Evolutionary conservation across 2,797 vertebrate species (phyloP).

Genomic region (Rhinichthys osculus): DNA sequence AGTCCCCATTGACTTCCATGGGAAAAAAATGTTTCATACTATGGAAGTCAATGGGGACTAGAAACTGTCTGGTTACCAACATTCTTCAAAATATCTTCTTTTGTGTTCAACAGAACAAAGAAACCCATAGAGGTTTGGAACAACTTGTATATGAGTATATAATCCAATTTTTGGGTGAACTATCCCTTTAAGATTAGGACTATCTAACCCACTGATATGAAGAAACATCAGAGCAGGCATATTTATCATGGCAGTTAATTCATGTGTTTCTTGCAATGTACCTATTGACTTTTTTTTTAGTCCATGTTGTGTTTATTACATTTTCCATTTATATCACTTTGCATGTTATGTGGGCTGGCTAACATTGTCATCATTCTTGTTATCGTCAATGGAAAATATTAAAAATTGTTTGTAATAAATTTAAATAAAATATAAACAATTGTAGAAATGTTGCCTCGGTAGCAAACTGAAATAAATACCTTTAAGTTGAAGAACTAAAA

Average conservation of each 20-base stretch:
- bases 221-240: neutral
- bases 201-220: conserved; percentile 2
- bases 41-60: neutral
- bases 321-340: neutral
- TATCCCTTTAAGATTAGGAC: neutral
- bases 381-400: neutral
- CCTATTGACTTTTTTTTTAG: neutral
- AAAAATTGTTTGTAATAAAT: too few relatives aligned
- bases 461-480: neutral
- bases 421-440: too few relatives aligned
- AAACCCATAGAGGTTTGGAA: neutral
- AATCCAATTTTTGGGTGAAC: neutral
- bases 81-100: neutral
- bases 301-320: conserved; percentile 13
- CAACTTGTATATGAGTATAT: neutral
- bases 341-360: neutral
- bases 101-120: neutral
- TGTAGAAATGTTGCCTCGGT: too few relatives aligned
- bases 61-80: neutral
- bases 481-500: neutral
- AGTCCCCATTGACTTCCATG: neutral
- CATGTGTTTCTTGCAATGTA: neutral
- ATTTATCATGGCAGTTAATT: neutral
- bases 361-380: neutral
- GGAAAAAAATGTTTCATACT: neutral